Evolutionary conservation across 2,113 vertebrate species (phyloP).

Genomic region (Seriola aureovittata): DNA sequence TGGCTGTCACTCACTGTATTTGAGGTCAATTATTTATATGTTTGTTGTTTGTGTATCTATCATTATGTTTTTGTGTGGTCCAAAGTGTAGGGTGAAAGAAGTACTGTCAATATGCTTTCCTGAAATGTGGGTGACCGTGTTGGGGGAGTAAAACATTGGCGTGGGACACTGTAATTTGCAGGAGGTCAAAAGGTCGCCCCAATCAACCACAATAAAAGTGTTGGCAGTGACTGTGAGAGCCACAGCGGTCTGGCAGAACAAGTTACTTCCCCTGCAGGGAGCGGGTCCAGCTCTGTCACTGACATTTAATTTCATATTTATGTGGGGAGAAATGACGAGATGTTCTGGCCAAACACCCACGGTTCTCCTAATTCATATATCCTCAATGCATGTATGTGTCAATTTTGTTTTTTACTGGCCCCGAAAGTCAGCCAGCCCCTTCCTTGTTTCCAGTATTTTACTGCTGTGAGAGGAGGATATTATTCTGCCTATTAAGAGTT

Average conservation of each 20-base stretch:
- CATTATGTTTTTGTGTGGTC: too few relatives aligned
- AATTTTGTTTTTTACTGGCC: slow-evolving; percentile 24
- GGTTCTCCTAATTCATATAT: slow-evolving; percentile 36
- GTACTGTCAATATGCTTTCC: background rate
- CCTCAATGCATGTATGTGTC: slow-evolving; percentile 12
- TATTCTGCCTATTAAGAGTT: slow-evolving; percentile 7
- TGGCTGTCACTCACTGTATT: too few relatives aligned
- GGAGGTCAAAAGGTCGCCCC: slow-evolving; percentile 4
- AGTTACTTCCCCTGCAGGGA: slow-evolving; percentile 45
- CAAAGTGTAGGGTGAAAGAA: background rate
- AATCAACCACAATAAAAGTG: slow-evolving; percentile 15
- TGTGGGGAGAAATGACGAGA: slow-evolving; percentile 10
- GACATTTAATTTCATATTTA: slow-evolving; percentile 57
- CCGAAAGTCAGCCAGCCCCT: slow-evolving; percentile 13
- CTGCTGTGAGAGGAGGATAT: slow-evolving; percentile 12
- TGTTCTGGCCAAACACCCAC: slow-evolving; percentile 57
- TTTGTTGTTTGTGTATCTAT: too few relatives aligned
- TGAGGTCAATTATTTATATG: too few relatives aligned
- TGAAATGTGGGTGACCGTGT: background rate
- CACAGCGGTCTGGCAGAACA: slow-evolving; percentile 33
- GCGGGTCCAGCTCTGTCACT: slow-evolving; percentile 49
- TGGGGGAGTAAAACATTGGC: background rate
- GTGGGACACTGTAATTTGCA: slow-evolving; percentile 16
- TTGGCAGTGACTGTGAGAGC: slow-evolving; percentile 33
- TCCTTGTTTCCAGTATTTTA: slow-evolving; percentile 35